Conservation (phyloP, 2,113 vertebrate species). For the Cichladusa arquata region DNA sequence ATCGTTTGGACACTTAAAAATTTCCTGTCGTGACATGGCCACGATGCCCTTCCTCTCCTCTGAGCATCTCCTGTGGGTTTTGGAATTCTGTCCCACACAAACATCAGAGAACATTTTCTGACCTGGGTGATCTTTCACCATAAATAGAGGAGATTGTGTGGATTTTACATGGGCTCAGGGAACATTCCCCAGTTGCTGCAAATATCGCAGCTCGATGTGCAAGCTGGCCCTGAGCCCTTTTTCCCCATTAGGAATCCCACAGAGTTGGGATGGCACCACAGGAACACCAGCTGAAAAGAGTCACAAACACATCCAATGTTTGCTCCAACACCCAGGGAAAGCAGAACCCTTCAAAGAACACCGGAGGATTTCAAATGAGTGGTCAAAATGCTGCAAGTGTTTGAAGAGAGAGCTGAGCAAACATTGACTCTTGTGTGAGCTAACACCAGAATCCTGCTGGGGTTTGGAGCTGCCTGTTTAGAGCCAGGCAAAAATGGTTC, state of each 20-base stretch:
- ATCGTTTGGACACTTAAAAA: not conserved
- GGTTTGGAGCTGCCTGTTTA: not conserved
- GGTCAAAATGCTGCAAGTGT: conserved; percentile 6
- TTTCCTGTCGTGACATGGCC: fast-evolving
- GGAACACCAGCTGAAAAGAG: not conserved
- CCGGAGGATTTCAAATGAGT: not conserved
- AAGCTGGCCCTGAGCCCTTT: not conserved
- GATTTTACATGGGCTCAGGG: not conserved
- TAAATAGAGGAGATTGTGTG: not conserved
- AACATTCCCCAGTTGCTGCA: not conserved
- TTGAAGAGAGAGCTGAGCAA: conserved; percentile 25
- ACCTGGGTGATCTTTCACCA: not conserved
- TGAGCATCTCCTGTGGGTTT: not conserved
- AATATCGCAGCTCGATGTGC: fast-evolving
- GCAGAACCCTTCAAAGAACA: not conserved
- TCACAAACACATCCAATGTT: not conserved
- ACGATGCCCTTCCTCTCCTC: not conserved
- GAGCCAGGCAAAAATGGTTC: not conserved
- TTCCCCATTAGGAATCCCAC: not conserved
- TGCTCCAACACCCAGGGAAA: not conserved
- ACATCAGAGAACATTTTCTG: not conserved
- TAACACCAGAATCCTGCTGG: not conserved
- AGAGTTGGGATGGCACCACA: fast-evolving
- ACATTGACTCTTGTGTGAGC: not conserved
- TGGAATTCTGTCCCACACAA: not conserved